Evolutionary conservation across 2,888 invertebrate species (phyloP), one percentile per base, ranked within the genome.

Genomic region (Arrhopalites spinosus): DNA sequence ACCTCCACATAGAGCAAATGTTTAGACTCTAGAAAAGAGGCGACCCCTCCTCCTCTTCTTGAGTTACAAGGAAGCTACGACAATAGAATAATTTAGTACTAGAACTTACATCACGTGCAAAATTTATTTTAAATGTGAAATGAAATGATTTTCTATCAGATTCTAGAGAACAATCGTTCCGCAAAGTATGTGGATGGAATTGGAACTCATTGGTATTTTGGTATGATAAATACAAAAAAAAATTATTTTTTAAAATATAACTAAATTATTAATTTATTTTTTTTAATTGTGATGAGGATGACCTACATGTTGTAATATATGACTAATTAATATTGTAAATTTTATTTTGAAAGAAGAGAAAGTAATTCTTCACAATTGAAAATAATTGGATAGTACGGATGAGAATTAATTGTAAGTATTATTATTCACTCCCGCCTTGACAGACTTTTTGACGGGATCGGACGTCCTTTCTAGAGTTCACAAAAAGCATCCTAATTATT

Each of bases 401-500:
- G n/a, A n/a, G n/a, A n/a, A n/a, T n/a, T n/a, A n/a, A n/a, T n/a
- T n/a, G n/a, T n/a, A n/a, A n/a, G n/a, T n/a, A n/a, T n/a, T n/a
- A 36, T 36, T 36, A 36, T 36, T 11, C n/a, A n/a, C 11, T 36
- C 36, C 36, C 11, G 3, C 11, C 36, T 7, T 36, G 5, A 3
- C 11, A 36, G 59, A 59, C 59, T 59, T 59, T 25, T 25, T 59
- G 25, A 59, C 59, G 8, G 59, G 59, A 0, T 13, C 13, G 8
- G 59, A 59, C 20, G 59, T 59, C 25, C 27, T 59, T 15, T 7
- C 27, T 3, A 5, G 59, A 25, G 59, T 92, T 0, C 91, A 91
- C 80, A 80, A 87, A 0, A 84, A 85, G 59, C 89, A 89, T 85
- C 91, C 92, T 0, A 87, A 89, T 77, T 91, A 92, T 84, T 90